Conservation (phyloP, 2,113 vertebrate species). For the Ochotona curzoniae region DNA sequence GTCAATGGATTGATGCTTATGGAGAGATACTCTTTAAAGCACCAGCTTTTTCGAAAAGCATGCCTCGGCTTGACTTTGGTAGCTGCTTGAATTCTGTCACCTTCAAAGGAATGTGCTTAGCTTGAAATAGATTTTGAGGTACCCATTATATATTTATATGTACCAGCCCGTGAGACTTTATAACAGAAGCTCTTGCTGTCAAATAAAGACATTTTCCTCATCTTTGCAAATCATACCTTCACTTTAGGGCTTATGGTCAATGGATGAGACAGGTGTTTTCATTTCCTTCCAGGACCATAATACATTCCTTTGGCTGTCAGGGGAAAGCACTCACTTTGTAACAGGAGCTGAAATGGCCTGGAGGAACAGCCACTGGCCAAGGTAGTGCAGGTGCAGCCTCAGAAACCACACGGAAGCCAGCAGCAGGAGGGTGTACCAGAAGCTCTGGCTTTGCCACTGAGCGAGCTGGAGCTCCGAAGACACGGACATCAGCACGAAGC, state of each 20-base stretch:
- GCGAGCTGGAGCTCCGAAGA: constrained; percentile 88
- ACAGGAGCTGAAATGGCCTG: constrained; percentile 91
- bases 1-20: constrained; percentile 62
- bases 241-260: constrained; percentile 2
- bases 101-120: constrained; percentile 73
- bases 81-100: constrained; percentile 75
- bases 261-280: background rate
- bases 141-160: background rate
- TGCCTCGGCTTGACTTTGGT: constrained; percentile 51
- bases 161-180: background rate
- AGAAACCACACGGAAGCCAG: constrained; percentile 92
- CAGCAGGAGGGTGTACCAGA: constrained; percentile 88
- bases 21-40: constrained; percentile 69
- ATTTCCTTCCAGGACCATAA: constrained; percentile 32
- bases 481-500: constrained; percentile 83
- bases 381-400: constrained; percentile 95
- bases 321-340: constrained; percentile 90
- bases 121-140: constrained; percentile 65
- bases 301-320: background rate
- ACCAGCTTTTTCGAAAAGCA: constrained; percentile 59
- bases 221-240: constrained; percentile 38
- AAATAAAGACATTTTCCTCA: constrained; percentile 40
- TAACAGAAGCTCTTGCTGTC: constrained; percentile 35
- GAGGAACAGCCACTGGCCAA: constrained; percentile 96
- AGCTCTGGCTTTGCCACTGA: constrained; percentile 85